Evolutionary conservation across 1,140 invertebrate genomes (phyloP), one percentile per base, ranked within the genome.

Genomic region (Orchestia grillus): DNA sequence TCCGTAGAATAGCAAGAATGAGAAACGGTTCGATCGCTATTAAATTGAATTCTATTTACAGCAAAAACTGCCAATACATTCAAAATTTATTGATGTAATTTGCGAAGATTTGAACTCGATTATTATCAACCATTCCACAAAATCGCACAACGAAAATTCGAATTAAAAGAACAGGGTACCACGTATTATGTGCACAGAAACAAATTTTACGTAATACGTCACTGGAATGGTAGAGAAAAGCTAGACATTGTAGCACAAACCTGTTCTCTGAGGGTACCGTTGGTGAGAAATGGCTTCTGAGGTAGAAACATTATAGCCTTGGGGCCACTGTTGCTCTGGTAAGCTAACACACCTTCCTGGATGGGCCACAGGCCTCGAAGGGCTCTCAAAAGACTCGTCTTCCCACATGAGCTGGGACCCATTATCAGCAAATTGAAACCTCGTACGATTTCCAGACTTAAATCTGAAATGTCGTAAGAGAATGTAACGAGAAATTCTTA

Each of bases 281-380:
- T 97, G 28, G 98, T 98, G 90, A 98, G 97, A 97, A 98, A 98
- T 0, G 98, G 97, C 96, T 98, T 98, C 97, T 98, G 98, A 28
- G 98, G 98, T 15, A 98, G 97, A 97, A 98, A 98, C 47, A 98
- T 97, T 6, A 98, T 97, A 96, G 97, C 97, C 41, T 97, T 77
- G 96, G 97, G 97, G 57, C 97, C 97, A 90, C 97, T 96, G 44
- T 97, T 97, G 96, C 97, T 97, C 94, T 97, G 96, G 92, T 97
- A 96, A 40, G 97, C 96, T n/a, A 98, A 97, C 47, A 97, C 97
- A 40, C 98, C 98, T 96, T 96, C 91, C n/a, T 96, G 96, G n/a
- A 97, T 97, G 8, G 97, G 97, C 98, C 98, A 98, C 8, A 98
- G 97, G 16, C 98, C 98, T 96, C 97, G 97, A 47, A 98, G 97